phyloP scores from a whole-genome alignment of 2,113 vertebrate species.

The Gallinago undulata region DNA sequence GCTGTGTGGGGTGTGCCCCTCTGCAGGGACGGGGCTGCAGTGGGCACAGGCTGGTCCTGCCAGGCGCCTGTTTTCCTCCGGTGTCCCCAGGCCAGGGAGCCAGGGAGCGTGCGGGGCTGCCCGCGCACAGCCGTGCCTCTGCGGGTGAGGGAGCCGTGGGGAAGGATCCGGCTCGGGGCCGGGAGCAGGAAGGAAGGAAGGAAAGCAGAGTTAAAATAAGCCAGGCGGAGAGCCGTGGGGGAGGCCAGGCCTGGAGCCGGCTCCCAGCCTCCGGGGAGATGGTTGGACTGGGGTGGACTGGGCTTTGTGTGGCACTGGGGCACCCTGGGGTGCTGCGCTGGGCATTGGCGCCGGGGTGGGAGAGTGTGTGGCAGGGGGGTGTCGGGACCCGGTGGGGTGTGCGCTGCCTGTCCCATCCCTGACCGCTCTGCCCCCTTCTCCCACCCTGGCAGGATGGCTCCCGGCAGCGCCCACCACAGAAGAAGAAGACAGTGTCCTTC shows the following conservation, averaged over 20 bases:
- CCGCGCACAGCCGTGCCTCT: background rate
- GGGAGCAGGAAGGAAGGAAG: conserved; percentile 65
- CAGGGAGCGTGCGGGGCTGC: background rate
- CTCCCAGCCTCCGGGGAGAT: background rate
- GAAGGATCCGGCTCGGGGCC: conserved; percentile 21
- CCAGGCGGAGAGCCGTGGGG: background rate
- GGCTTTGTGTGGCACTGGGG: accelerated
- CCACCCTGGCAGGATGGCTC: conserved; percentile 81
- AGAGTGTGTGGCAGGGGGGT: accelerated
- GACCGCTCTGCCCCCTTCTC: background rate
- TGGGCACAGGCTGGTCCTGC: background rate
- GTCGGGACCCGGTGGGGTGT: accelerated
- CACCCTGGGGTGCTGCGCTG: background rate
- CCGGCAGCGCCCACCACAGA: conserved; percentile 74
- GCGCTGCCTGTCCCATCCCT: background rate
- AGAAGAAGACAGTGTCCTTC: conserved; percentile 94
- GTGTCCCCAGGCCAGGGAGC: background rate
- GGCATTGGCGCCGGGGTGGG: background rate
- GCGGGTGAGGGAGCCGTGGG: background rate
- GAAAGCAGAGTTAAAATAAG: conserved; percentile 62
- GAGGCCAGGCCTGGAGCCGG: background rate
- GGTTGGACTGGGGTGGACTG: background rate
- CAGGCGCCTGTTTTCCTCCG: accelerated
- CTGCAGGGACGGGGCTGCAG: background rate
- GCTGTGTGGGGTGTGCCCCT: accelerated